phyloP scores from a whole-genome alignment of 2,888 invertebrate species.

The Rhingia rostrata region DNA sequence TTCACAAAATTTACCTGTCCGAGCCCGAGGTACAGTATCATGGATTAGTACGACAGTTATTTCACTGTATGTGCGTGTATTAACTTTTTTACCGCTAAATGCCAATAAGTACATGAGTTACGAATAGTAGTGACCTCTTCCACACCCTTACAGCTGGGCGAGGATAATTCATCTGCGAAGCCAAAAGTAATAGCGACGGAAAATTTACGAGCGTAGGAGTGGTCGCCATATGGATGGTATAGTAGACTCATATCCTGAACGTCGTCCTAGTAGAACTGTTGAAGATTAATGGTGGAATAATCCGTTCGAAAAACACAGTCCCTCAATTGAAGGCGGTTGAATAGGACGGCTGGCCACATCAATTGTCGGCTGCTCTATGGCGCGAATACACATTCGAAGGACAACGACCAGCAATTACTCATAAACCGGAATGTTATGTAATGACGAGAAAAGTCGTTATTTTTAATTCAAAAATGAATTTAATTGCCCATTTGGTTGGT shows the following conservation, averaged over 20 bases:
- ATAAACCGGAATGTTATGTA: conserved; percentile 52
- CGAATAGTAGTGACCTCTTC: conserved; percentile 7
- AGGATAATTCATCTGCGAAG: conserved; percentile 47
- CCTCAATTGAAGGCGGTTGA: conserved; percentile 9
- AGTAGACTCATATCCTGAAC: conserved; percentile 48
- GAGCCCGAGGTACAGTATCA: no score
- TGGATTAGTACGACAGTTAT: no score
- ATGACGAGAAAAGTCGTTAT: conserved; percentile 66
- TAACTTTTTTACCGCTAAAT: conserved; percentile 15
- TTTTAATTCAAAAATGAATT: conserved; percentile 73
- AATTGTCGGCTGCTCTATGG: conserved; percentile 49
- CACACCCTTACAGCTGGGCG: conserved; percentile 22
- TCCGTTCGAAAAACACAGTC: conserved; percentile 53
- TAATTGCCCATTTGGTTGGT: conserved; percentile 66
- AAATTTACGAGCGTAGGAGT: conserved; percentile 66
- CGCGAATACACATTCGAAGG: conserved; percentile 13
- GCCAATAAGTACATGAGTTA: conserved; percentile 25
- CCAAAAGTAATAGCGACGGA: conserved; percentile 43
- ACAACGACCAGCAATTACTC: conserved; percentile 41
- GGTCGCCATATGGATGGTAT: conserved; percentile 45
- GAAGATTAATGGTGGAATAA: conserved; percentile 71
- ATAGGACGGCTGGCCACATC: conserved; percentile 7
- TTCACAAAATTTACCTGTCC: no score
- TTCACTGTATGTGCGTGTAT: no score
- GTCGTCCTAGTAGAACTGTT: conserved; percentile 42